These are phyloP conservation scores for Ecdyonurus torrentis DNA, from an alignment of 2,888 invertebrate genomes.

Conservation along the genomic window DNA sequence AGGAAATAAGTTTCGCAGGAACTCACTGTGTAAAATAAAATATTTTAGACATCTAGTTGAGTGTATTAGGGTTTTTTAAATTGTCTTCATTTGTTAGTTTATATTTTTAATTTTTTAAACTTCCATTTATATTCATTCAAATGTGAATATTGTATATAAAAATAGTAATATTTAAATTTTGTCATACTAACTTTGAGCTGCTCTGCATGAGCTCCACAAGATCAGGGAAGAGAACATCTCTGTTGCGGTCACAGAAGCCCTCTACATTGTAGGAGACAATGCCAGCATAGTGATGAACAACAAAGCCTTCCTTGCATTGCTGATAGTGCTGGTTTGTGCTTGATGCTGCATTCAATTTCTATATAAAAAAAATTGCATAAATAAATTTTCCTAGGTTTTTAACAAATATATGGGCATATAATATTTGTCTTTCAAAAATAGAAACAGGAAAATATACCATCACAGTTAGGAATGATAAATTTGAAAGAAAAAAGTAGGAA, in stretches of 20 bases:
- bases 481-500: too few relatives aligned
- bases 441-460: too few relatives aligned
- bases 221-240: slow-evolving; percentile 46
- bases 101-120: too few relatives aligned
- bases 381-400: too few relatives aligned
- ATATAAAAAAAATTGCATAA: too few relatives aligned
- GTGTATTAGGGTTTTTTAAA: too few relatives aligned
- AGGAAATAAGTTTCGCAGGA: slow-evolving; percentile 40
- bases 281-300: slow-evolving; percentile 50
- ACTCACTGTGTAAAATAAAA: slow-evolving; percentile 26
- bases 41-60: too few relatives aligned
- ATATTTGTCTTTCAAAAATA: too few relatives aligned
- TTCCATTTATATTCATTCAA: background rate
- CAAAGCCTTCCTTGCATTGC: slow-evolving; percentile 34
- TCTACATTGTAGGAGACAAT: slow-evolving; percentile 42
- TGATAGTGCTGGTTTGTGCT: slow-evolving; percentile 39
- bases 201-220: slow-evolving; percentile 46
- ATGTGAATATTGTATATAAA: background rate
- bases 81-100: background rate
- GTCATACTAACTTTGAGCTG: slow-evolving; percentile 33
- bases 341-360: slow-evolving; percentile 36
- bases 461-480: too few relatives aligned
- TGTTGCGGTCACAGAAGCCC: slow-evolving; percentile 49
- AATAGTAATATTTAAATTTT: background rate
- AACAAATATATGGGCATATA: too few relatives aligned